Conservation (phyloP, 2,113 vertebrate genomes). For the Mola mola region DNA sequence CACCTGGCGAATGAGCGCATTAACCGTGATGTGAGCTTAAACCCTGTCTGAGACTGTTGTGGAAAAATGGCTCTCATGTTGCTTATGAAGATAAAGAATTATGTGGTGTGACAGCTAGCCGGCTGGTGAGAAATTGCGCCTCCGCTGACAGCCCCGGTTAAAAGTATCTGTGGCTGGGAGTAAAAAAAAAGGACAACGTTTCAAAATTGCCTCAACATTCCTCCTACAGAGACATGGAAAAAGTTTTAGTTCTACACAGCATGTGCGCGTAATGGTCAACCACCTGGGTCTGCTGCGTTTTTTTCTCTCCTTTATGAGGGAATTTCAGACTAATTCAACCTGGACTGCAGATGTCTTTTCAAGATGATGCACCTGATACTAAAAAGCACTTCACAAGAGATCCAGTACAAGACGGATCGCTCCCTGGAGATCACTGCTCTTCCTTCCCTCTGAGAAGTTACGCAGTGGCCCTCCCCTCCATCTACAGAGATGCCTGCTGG, state of each 20-base stretch:
- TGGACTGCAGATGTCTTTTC: constrained; percentile 97
- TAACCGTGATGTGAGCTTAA: background rate
- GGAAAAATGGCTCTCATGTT: constrained; percentile 13
- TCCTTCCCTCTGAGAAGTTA: constrained; percentile 85
- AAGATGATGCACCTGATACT: constrained; percentile 99
- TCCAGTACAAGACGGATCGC: constrained; percentile 86
- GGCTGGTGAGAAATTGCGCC: constrained; percentile 33
- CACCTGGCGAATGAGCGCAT: too few relatives aligned
- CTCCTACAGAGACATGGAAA: constrained; percentile 87
- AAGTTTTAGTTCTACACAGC: constrained; percentile 93
- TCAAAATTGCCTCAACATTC: constrained; percentile 83
- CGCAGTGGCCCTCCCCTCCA: constrained; percentile 66
- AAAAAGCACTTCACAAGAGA: constrained; percentile 91
- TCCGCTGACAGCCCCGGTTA: constrained; percentile 69
- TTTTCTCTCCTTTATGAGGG: constrained; percentile 84
- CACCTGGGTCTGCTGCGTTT: constrained; percentile 86
- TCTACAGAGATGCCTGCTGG: constrained; percentile 56
- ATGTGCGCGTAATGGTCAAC: constrained; percentile 80
- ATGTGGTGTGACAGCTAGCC: constrained; percentile 34
- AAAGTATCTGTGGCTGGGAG: constrained; percentile 82
- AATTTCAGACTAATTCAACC: constrained; percentile 94
- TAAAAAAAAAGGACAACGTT: constrained; percentile 79
- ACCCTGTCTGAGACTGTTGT: background rate
- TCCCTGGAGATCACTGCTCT: constrained; percentile 84
- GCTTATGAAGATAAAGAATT: constrained; percentile 42